phyloP scores from a whole-genome alignment of 2,888 invertebrate species.

The Sphaerolaimus hirsutus region DNA sequence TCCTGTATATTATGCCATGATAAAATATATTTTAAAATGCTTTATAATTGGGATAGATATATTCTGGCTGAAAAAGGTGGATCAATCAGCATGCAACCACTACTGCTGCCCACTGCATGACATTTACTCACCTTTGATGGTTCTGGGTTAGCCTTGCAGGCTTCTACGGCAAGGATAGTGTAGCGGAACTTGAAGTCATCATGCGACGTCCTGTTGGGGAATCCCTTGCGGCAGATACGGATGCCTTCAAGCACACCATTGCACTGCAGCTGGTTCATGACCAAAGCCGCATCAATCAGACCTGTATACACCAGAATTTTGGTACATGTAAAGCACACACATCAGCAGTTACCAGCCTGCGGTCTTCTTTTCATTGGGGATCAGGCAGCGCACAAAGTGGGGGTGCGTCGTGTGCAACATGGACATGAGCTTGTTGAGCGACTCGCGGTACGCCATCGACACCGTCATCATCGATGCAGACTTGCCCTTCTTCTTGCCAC shows the following conservation, averaged over 20 bases:
- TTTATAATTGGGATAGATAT: conserved; percentile 32
- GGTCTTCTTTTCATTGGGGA: conserved; percentile 51
- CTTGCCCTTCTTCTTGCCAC: conserved; percentile 29
- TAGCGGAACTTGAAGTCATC: conserved; percentile 99
- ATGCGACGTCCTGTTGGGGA: conserved; percentile 99
- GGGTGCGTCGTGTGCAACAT: conserved; percentile 85
- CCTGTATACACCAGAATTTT: too few relatives aligned
- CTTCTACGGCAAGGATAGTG: conserved; percentile 92
- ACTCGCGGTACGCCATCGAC: conserved; percentile 76
- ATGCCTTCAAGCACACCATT: conserved; percentile 99
- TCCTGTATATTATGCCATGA: conserved; percentile 35
- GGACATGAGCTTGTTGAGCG: conserved; percentile 81
- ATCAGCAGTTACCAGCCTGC: too few relatives aligned
- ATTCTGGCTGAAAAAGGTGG: too few relatives aligned
- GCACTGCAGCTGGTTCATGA: conserved; percentile 98
- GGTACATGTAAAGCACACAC: too few relatives aligned
- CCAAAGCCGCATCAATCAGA: conserved; percentile 87
- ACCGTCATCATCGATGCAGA: conserved; percentile 66
- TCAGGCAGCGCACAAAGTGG: conserved; percentile 99
- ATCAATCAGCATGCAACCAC: too few relatives aligned
- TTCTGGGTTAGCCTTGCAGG: conserved; percentile 32
- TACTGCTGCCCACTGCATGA: too few relatives aligned
- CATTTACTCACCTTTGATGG: conserved; percentile 45
- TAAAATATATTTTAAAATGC: conserved; percentile 30
- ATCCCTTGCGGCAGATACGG: conserved; percentile 96